phyloP scores from a whole-genome alignment of 2,888 invertebrate genomes.

The Plebejus anna region DNA sequence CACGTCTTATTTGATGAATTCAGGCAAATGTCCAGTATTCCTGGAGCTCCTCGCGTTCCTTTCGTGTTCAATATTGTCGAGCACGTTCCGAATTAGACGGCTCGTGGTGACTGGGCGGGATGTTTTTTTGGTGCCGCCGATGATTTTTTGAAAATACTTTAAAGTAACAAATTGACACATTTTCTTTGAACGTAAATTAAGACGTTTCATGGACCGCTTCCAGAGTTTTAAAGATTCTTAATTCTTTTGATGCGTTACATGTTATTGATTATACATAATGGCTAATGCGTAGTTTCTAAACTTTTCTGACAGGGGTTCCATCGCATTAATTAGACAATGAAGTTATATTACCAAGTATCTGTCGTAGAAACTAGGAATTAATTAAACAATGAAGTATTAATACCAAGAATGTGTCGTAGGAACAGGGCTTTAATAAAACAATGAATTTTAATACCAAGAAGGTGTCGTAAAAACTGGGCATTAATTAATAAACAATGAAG shows the following conservation, averaged over 20 bases:
- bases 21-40: constrained; percentile 48
- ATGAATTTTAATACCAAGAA: too few relatives aligned
- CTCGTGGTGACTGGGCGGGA: constrained; percentile 32
- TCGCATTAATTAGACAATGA: too few relatives aligned
- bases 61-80: constrained; percentile 30
- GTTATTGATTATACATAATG: neutral
- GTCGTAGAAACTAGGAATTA: too few relatives aligned
- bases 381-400: too few relatives aligned
- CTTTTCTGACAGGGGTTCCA: too few relatives aligned
- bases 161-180: neutral
- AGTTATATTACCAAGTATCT: too few relatives aligned
- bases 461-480: too few relatives aligned
- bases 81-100: constrained; percentile 27
- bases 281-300: too few relatives aligned
- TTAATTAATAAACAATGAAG: too few relatives aligned
- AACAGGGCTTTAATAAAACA: too few relatives aligned
- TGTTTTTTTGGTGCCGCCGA: constrained; percentile 28
- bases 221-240: neutral
- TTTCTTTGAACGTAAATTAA: neutral
- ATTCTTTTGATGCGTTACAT: neutral
- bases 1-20: constrained; percentile 65
- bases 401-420: neutral
- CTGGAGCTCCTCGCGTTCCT: constrained; percentile 41
- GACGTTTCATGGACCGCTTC: neutral
- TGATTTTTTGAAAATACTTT: constrained; percentile 28